phyloP scores from a whole-genome alignment of 30 jellyfish, hydroid and myxozoan genomes.

The Clytia hemisphaerica region DNA sequence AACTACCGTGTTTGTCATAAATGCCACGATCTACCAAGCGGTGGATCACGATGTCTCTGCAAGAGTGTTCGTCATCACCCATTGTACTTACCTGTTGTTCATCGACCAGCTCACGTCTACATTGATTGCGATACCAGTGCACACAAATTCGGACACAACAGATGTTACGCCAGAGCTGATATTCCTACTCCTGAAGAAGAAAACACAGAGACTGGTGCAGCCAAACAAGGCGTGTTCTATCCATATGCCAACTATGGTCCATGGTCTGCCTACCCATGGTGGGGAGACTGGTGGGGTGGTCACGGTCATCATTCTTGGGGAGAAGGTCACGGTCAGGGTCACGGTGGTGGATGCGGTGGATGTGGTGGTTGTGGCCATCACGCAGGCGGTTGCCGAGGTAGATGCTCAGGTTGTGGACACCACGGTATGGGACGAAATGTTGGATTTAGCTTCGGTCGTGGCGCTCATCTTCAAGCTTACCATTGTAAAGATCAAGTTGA shows the following conservation, averaged over 20 bases:
- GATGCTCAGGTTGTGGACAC: constrained; percentile 41
- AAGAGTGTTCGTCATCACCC: constrained; percentile 1
- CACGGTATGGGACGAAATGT: constrained; percentile 37
- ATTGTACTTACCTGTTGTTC: not conserved
- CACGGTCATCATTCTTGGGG: constrained; percentile 99
- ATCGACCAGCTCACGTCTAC: constrained; percentile 25
- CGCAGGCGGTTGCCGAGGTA: constrained; percentile 40
- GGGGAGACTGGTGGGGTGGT: constrained; percentile 99
- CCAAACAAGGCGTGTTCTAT: constrained; percentile 86
- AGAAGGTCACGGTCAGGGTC: constrained; percentile 23
- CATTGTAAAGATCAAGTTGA: constrained; percentile 86
- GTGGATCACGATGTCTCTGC: constrained; percentile 33
- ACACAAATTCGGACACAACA: constrained; percentile 10
- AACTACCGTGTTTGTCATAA: constrained; percentile 32
- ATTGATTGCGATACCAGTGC: constrained; percentile 26
- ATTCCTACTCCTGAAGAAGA: constrained; percentile 36
- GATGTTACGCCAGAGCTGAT: constrained; percentile 29
- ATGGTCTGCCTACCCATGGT: constrained; percentile 99
- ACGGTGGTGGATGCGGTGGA: constrained; percentile 31
- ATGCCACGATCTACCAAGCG: constrained; percentile 17
- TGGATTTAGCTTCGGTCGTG: constrained; percentile 27
- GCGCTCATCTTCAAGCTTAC: constrained; percentile 28
- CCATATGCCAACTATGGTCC: constrained; percentile 99
- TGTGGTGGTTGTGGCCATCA: constrained; percentile 35
- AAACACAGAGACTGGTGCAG: constrained; percentile 28